phyloP scores from a whole-genome alignment of 2,888 invertebrate genomes.

The Tineola bisselliella region DNA sequence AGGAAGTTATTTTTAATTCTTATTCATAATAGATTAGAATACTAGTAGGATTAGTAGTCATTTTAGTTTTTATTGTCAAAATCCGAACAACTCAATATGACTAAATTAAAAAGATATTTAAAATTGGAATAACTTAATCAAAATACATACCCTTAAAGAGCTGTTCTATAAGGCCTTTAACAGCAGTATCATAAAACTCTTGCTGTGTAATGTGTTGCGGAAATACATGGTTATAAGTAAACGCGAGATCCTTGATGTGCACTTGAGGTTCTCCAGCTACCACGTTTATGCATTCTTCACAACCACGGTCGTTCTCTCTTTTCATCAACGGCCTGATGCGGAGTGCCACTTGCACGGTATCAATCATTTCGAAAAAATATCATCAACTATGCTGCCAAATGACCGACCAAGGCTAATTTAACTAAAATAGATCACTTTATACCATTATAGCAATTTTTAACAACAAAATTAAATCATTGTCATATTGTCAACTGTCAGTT shows the following conservation, averaged over 20 bases:
- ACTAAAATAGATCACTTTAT: not conserved
- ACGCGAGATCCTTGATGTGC: slow-evolving; percentile 75
- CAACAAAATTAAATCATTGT: not conserved
- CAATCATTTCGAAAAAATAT: slow-evolving; percentile 25
- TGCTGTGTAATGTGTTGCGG: slow-evolving; percentile 74
- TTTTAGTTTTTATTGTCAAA: no score
- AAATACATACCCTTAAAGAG: slow-evolving; percentile 76
- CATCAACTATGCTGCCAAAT: not conserved
- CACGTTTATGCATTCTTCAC: slow-evolving; percentile 76
- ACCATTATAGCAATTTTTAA: not conserved
- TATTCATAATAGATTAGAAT: no score
- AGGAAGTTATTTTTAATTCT: no score
- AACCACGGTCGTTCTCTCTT: slow-evolving; percentile 78
- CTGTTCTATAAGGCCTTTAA: slow-evolving; percentile 75
- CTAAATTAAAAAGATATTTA: no score
- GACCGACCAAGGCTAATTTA: not conserved
- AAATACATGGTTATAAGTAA: slow-evolving; percentile 88
- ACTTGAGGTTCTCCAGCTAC: slow-evolving; percentile 75
- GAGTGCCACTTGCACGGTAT: slow-evolving; percentile 81
- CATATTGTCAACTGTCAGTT: not conserved
- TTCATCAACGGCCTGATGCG: slow-evolving; percentile 82
- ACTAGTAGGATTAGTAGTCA: no score
- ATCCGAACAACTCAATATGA: no score
- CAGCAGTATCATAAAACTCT: slow-evolving; percentile 77
- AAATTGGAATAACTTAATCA: no score